Evolutionary conservation across 2,797 vertebrate species (phyloP).

Genomic region (Pseudopleuronectes americanus): DNA sequence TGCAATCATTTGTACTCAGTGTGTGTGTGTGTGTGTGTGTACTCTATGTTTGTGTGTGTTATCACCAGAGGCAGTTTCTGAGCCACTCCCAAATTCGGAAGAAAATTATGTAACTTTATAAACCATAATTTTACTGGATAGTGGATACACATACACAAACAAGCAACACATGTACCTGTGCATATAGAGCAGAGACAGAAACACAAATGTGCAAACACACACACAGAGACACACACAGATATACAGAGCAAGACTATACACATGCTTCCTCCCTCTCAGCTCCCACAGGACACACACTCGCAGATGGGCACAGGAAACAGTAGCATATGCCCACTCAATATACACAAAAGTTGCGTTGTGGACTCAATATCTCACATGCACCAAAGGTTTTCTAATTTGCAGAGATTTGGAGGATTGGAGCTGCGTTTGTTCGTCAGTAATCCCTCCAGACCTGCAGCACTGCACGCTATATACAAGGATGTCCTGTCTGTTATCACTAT

Average conservation of each 20-base stretch:
- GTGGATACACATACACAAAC: background rate
- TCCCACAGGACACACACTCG: conserved; percentile 36
- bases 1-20: conserved; percentile 17
- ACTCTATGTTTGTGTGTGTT: background rate
- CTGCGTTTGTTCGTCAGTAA: conserved; percentile 27
- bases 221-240: background rate
- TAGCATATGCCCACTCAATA: conserved; percentile 24
- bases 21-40: conserved; percentile 5
- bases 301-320: conserved; percentile 35
- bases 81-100: conserved; percentile 28
- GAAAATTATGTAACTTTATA: conserved; percentile 53
- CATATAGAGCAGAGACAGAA: background rate
- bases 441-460: conserved; percentile 26
- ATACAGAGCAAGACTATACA: background rate
- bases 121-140: conserved; percentile 19
- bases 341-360: conserved; percentile 22
- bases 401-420: conserved; percentile 34
- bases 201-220: background rate
- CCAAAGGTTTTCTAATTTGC: conserved; percentile 4
- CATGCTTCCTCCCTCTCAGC: conserved; percentile 14
- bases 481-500: background rate
- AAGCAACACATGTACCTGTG: conserved; percentile 6
- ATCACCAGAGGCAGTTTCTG: conserved; percentile 46
- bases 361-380: conserved; percentile 3
- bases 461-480: conserved; percentile 15